Conservation (phyloP, 1,140 invertebrate genomes). For the Ostrea edulis region DNA sequence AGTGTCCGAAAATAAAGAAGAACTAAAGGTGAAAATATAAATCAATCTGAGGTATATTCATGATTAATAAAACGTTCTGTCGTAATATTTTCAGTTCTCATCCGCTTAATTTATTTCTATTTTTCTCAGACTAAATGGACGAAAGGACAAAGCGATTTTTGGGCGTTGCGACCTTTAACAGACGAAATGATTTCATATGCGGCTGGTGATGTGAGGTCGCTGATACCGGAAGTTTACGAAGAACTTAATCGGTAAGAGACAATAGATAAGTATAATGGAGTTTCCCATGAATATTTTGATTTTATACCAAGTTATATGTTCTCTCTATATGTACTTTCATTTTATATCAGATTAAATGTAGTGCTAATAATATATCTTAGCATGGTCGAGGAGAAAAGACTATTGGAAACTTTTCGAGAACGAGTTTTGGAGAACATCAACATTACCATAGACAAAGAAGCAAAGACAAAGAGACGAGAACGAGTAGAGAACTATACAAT, state of each 20-base stretch:
- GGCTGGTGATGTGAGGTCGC: slow-evolving; percentile 91
- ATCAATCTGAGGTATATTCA: no score
- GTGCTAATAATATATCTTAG: background rate
- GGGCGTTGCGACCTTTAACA: slow-evolving; percentile 92
- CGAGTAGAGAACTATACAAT: background rate
- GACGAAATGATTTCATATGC: slow-evolving; percentile 96
- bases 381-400: background rate
- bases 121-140: slow-evolving; percentile 82
- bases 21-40: background rate
- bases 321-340: no score
- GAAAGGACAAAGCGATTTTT: slow-evolving; percentile 93
- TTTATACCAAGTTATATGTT: no score
- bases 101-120: background rate
- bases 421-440: background rate
- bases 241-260: slow-evolving; percentile 84
- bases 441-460: background rate
- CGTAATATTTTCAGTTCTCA: no score
- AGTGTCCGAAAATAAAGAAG: background rate
- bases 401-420: background rate
- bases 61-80: no score
- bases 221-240: slow-evolving; percentile 91
- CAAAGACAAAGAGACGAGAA: background rate
- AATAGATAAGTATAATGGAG: no score
- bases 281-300: no score
- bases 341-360: no score